Base-by-base conservation (phyloP, 2,113 vertebrate species). In the Siniperca knerii region DNA sequence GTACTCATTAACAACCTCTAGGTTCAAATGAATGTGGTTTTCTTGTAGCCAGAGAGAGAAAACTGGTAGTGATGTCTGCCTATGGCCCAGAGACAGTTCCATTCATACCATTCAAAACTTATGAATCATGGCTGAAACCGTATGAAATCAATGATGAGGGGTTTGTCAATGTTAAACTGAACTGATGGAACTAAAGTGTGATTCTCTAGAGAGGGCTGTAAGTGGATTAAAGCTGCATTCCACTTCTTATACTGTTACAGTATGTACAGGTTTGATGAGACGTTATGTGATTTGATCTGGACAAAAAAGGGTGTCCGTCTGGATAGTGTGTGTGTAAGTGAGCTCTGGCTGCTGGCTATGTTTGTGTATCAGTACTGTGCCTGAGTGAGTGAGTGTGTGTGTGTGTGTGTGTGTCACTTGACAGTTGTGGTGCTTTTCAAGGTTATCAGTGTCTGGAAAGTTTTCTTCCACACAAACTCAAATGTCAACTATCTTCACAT, bases 371-470 rank as follows among this genome's bases (percentile, higher is more conserved):
- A 68, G 42, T 16, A 11, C 9, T 29, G 60, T 58, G 42, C 20
- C 5, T 0, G 44, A 21, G 33, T 52, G n/a, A 16, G 70, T 76
- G 35, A 46, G n/a, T 21, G 69, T 76, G n/a, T 21, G 65, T 76
- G 35, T 0, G 42, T 23, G 33, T 42, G 4, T 69, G 58, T 67
- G 25, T 72, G 61, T 76, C 13, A n/a, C 40, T 57, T 78, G 88
- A 87, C 76, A 83, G 70, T 57, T 82, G 79, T 71, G 87, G 44
- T 46, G 35, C 69, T 80, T 83, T 81, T 90, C 85, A 91, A 91
- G 88, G 86, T 90, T 89, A 90, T 90, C 82, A 25, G 46, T 54
- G 66, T 85, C 55, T 86, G 78, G 29, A 83, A 88, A 80, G 80
- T 86, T 87, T 46, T 44, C 77, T 81, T 79, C 66, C 11, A 2